Base-by-base conservation (phyloP, 1,140 invertebrate species). In the Drosophila kanapiae region DNA sequence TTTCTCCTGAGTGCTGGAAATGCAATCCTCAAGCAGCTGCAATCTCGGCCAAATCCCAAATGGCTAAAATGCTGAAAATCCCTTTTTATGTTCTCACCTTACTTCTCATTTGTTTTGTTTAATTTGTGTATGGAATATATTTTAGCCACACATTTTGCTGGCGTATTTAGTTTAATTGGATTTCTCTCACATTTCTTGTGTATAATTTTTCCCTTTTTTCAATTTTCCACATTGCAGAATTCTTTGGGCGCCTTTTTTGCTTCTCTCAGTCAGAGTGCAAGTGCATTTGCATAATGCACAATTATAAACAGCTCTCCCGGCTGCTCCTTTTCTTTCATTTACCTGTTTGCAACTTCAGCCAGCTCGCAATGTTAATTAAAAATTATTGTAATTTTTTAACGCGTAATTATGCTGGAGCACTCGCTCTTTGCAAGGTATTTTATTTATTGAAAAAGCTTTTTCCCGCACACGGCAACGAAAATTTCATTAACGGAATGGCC, bases 331-430 rank as follows among this genome's bases (percentile, higher is more conserved):
- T 62, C 53, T 65, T 51, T 35, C 54, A 47, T 74, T 72, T 62
- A 78, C 82, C 75, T 82, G 69, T 48, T 27, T 35, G 23, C 42
- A 23, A 42, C 53, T 54, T 54, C 65, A 27, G 62, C 64, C 54
- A 49, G 45, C 29, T 51, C 45, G 48, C 75, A 74, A 84, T 84
- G 74, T 90, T 88, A 88, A 90, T 88, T 88, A 88, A 88, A 90
- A 88, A 88, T 88, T 90, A 90, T 88, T 88, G 85, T 88, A 90
- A 78, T 82, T 83, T 75, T 74, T 74, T 58, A 75, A 81, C 76
- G 74, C 78, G 62, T 78, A 84, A 84, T 88, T 84, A 88, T 90
- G 82, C 80, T 43, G 27, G 48, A 63, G 68, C 77, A 84, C 72
- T 84, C 61, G 60, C 27, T 61, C 53, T 37, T 56, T 63, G n/a